phyloP scores from a whole-genome alignment of 37 sponge, comb jelly and placozoan genomes.

The Axinella damicornis region DNA sequence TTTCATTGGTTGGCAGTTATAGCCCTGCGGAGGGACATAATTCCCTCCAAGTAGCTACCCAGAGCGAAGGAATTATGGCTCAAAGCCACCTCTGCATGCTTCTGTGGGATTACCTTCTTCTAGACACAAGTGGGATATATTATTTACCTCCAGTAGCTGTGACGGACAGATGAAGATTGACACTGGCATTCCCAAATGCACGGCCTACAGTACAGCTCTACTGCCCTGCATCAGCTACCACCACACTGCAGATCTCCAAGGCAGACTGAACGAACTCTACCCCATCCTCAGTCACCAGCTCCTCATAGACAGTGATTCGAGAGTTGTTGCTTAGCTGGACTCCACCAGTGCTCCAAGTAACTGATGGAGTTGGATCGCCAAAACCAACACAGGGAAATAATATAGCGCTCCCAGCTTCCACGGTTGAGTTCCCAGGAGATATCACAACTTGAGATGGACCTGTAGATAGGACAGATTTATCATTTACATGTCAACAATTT shows the following conservation, averaged over 20 bases:
- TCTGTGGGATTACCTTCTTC: too few relatives aligned
- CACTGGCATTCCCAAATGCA: not conserved
- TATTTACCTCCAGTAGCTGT: too few relatives aligned
- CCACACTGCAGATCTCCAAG: slow-evolving; percentile 30
- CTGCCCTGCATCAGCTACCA: not conserved
- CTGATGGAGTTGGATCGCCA: slow-evolving; percentile 16
- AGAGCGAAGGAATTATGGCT: too few relatives aligned
- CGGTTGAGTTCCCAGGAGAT: not conserved
- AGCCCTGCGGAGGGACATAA: too few relatives aligned
- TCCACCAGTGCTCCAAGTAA: slow-evolving; percentile 25
- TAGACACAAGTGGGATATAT: too few relatives aligned
- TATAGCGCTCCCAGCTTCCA: slow-evolving; percentile 3
- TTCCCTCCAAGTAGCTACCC: too few relatives aligned
- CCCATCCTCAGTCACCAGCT: slow-evolving; percentile 6
- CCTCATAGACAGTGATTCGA: slow-evolving; percentile 3
- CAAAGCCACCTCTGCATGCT: too few relatives aligned
- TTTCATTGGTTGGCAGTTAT: too few relatives aligned
- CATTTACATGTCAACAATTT: too few relatives aligned
- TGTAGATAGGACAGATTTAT: not conserved
- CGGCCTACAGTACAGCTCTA: slow-evolving; percentile 25
- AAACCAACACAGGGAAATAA: slow-evolving; percentile 15
- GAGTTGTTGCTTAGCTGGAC: not conserved
- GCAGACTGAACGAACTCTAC: slow-evolving; percentile 15
- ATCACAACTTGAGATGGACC: slow-evolving; percentile 2
- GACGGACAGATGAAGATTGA: not conserved